Conservation (phyloP, 2,113 vertebrate genomes). For the Poecile atricapillus region DNA sequence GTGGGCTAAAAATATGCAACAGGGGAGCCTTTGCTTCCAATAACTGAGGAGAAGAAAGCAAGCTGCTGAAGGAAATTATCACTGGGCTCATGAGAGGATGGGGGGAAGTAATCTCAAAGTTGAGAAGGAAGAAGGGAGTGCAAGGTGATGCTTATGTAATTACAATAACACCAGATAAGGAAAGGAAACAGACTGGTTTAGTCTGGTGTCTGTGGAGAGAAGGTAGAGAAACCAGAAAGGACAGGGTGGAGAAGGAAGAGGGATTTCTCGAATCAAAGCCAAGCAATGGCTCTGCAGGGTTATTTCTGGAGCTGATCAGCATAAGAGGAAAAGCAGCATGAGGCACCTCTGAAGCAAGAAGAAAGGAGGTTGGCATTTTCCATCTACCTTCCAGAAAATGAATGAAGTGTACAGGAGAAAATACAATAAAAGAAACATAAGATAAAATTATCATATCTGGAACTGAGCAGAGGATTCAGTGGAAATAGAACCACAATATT, state of each 20-base stretch:
- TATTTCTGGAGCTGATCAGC: background rate
- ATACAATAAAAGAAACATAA: background rate
- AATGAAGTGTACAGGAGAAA: background rate
- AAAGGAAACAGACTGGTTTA: slow-evolving; percentile 22
- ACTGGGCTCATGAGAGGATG: background rate
- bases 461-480: background rate
- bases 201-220: background rate
- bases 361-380: background rate
- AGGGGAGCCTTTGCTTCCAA: background rate
- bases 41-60: background rate
- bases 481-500: background rate
- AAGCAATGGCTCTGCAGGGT: background rate
- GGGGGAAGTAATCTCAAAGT: background rate
- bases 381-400: background rate
- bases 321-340: background rate
- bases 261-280: background rate
- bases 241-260: background rate
- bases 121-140: background rate
- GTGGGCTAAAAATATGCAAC: background rate
- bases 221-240: slow-evolving; percentile 5
- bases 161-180: background rate
- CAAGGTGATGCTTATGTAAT: background rate
- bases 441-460: background rate
- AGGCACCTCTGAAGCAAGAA: background rate
- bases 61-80: background rate